phyloP scores from a whole-genome alignment of 2,888 invertebrate genomes.

The Agrilus mali region DNA sequence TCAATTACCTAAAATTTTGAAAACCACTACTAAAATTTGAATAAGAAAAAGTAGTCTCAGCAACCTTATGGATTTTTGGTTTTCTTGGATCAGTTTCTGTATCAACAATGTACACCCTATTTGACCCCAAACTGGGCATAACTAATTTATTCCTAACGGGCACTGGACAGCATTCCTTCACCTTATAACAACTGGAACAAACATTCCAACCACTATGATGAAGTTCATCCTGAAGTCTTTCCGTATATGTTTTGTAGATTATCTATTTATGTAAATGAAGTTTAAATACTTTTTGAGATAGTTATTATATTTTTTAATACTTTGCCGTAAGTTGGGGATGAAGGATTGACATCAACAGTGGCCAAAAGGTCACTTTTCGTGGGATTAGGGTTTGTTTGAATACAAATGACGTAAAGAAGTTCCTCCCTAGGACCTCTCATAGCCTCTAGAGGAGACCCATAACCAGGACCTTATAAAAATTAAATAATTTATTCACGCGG shows the following conservation, averaged over 20 bases:
- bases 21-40: background rate
- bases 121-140: slow-evolving; percentile 68
- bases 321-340: slow-evolving; percentile 72
- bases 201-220: slow-evolving; percentile 97
- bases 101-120: slow-evolving; percentile 76
- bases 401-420: slow-evolving; percentile 80
- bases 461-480: slow-evolving; percentile 52
- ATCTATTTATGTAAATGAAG: slow-evolving; percentile 44
- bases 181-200: slow-evolving; percentile 77
- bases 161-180: slow-evolving; percentile 27
- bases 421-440: slow-evolving; percentile 75
- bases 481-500: background rate
- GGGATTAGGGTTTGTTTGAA: slow-evolving; percentile 53
- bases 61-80: slow-evolving; percentile 63
- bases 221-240: slow-evolving; percentile 69
- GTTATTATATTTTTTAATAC: slow-evolving; percentile 33
- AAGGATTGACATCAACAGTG: slow-evolving; percentile 84
- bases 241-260: slow-evolving; percentile 72
- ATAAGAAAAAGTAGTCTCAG: slow-evolving; percentile 1
- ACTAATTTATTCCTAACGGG: slow-evolving; percentile 66
- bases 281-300: background rate
- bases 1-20: slow-evolving; percentile 55
- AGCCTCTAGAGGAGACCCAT: slow-evolving; percentile 68
- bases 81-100: slow-evolving; percentile 57
- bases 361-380: slow-evolving; percentile 77